These are phyloP conservation scores for Diglossa cyanea DNA, from an alignment of 2,797 vertebrate species.

Conservation along the genomic window DNA sequence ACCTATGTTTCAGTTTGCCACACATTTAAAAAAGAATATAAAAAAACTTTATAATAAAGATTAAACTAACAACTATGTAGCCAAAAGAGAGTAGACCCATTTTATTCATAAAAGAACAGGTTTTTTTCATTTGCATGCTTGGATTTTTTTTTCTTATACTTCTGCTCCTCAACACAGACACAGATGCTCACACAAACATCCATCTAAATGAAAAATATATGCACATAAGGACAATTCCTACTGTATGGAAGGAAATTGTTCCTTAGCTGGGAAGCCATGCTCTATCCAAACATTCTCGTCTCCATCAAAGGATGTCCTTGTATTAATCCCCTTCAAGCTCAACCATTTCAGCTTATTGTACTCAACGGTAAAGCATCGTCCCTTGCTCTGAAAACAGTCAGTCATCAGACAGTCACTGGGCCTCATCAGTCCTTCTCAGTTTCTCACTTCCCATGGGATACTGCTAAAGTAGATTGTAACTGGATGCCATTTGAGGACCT, in stretches of 20 bases:
- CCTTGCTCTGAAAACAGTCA: background rate
- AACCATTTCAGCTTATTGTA: background rate
- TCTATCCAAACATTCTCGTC: background rate
- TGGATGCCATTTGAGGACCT: background rate
- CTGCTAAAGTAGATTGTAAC: background rate
- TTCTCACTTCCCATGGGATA: background rate
- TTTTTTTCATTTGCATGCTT: slow-evolving; percentile 56
- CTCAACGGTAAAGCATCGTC: background rate
- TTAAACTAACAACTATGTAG: slow-evolving; percentile 51
- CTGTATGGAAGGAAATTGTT: background rate
- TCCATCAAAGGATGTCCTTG: background rate
- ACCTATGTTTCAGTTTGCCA: slow-evolving; percentile 73
- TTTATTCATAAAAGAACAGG: slow-evolving; percentile 30
- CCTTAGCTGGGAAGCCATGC: background rate
- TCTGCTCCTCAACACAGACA: background rate
- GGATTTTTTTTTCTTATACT: background rate
- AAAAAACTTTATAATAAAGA: slow-evolving; percentile 54
- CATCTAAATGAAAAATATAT: background rate
- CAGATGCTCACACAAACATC: background rate
- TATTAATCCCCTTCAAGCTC: background rate
- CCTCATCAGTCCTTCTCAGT: background rate
- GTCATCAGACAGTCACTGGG: background rate
- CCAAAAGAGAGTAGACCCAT: background rate
- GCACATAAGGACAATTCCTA: background rate
- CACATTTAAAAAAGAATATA: background rate